Evolutionary conservation across 1,140 invertebrate genomes (phyloP).

Genomic region (Papilio glaucus): DNA sequence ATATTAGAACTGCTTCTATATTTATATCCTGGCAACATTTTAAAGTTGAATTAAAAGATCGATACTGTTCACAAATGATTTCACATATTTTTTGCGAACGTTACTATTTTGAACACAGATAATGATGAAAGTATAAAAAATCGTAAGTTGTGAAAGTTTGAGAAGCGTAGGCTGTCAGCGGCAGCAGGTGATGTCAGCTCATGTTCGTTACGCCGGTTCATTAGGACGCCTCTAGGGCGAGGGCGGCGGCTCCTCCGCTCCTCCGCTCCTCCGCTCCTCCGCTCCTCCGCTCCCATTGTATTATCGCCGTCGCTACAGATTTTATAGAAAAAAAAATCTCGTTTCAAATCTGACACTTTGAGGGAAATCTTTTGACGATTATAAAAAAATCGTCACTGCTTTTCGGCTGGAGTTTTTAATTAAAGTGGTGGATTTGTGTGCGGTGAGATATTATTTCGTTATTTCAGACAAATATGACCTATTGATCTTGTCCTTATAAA

Average conservation of each 20-base stretch:
- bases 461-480: not conserved
- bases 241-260: slow-evolving; percentile 49
- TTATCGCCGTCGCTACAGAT: slow-evolving; percentile 25
- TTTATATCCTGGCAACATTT: not conserved
- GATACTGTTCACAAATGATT: too few species aligned
- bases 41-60: too few species aligned
- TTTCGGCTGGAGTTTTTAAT: slow-evolving; percentile 1
- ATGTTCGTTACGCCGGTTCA: slow-evolving; percentile 70
- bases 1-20: not conserved
- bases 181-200: slow-evolving; percentile 72
- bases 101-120: not conserved
- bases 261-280: slow-evolving; percentile 32
- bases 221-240: slow-evolving; percentile 60
- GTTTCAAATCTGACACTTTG: slow-evolving; percentile 1
- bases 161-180: slow-evolving; percentile 43
- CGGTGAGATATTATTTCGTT: not conserved
- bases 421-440: not conserved
- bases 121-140: not conserved
- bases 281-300: slow-evolving; percentile 19
- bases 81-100: too few species aligned
- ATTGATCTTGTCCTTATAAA: too few species aligned
- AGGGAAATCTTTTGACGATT: slow-evolving; percentile 13
- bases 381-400: not conserved
- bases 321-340: slow-evolving; percentile 26
- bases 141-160: slow-evolving; percentile 46